Evolutionary conservation across 2,113 vertebrate genomes (phyloP).

Genomic region (Pelmatolapia mariae): DNA sequence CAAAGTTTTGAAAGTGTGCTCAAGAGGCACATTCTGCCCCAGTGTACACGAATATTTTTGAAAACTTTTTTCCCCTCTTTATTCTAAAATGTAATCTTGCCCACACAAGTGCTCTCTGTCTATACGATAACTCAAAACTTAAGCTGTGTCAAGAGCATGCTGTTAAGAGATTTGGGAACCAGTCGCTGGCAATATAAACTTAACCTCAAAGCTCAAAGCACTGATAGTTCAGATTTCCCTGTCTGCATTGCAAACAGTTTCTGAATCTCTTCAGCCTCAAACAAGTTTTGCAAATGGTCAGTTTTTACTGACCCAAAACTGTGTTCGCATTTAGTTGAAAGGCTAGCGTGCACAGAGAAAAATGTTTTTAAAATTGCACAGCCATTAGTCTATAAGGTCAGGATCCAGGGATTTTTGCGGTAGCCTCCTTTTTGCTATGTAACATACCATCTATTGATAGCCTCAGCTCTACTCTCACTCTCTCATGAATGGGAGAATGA

Average conservation of each 20-base stretch:
- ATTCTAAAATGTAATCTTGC: neutral
- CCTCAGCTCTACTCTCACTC: neutral
- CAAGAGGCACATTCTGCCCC: neutral
- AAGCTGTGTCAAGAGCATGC: neutral
- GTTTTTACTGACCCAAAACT: neutral
- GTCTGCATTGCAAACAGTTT: neutral
- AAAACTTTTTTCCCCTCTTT: neutral
- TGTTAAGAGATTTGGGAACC: neutral
- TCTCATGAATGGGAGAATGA: neutral
- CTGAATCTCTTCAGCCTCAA: neutral
- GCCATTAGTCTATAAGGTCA: neutral
- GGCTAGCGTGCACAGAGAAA: neutral
- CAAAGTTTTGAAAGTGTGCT: conserved; percentile 33
- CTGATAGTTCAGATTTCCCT: neutral
- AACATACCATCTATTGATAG: neutral
- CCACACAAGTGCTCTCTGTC: neutral
- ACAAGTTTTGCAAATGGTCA: neutral
- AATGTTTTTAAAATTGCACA: accelerated
- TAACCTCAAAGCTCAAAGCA: neutral
- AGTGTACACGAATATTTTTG: neutral
- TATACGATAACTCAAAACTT: neutral
- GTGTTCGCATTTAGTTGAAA: neutral
- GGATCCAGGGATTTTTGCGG: neutral
- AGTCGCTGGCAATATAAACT: neutral
- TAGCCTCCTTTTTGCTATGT: neutral